Conservation (phyloP, 2,888 invertebrate species). For the Spilosoma lubricipeda region DNA sequence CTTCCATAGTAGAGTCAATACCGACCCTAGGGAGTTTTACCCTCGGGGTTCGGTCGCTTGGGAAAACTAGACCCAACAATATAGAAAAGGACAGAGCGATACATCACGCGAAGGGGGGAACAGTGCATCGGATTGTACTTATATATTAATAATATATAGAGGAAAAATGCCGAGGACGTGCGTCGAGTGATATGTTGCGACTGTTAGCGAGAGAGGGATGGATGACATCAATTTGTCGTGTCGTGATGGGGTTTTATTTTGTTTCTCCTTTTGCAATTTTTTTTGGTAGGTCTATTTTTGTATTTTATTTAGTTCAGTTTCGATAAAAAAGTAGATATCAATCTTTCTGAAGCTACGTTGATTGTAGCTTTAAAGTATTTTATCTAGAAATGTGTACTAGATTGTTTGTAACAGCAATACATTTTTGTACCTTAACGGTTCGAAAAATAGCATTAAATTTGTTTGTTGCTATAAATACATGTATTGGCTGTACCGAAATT, state of each 20-base stretch:
- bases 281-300: conserved; percentile 55
- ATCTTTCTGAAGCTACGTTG: conserved; percentile 16
- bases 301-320: conserved; percentile 45
- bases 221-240: conserved; percentile 86
- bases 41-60: conserved; percentile 85
- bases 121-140: conserved; percentile 79
- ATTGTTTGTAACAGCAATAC: no score
- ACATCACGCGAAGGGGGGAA: conserved; percentile 62
- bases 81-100: conserved; percentile 82
- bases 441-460: background rate
- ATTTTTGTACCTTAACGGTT: background rate
- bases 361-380: conserved; percentile 2
- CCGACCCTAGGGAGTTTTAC: conserved; percentile 86
- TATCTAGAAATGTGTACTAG: background rate
- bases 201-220: conserved; percentile 85
- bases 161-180: conserved; percentile 86
- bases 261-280: conserved; percentile 77
- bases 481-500: background rate
- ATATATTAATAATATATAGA: conserved; percentile 87
- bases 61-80: conserved; percentile 87
- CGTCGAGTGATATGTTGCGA: conserved; percentile 85
- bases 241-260: conserved; percentile 86
- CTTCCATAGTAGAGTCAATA: conserved; percentile 86
- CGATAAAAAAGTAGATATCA: conserved; percentile 25
- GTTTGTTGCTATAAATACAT: background rate